Evolutionary conservation across 1,140 invertebrate genomes (phyloP), one percentile per base, ranked within the genome.

Genomic region (Protaetia brevitarsis): DNA sequence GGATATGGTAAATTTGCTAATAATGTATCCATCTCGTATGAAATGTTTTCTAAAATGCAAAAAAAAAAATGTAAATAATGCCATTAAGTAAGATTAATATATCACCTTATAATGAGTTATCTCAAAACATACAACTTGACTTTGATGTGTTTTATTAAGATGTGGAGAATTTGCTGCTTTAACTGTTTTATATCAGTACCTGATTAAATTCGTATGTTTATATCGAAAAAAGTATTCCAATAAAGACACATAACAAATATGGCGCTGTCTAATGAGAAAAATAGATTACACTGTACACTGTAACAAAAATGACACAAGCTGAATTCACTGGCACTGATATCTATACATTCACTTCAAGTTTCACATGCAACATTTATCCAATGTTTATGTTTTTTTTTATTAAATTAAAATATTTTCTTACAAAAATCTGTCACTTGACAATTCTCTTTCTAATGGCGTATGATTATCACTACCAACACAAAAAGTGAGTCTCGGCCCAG

Each of bases 241-340:
- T 51, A 19, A 51, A 41, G n/a, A 41, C n/a, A 10, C 41, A 51
- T 23, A 51, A 51, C 41, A 51, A 51, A 51, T 51, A 51, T 51
- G 41, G 41, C 41, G 41, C 26, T 51, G 21, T 51, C 41, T 51
- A 10, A 23, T 3, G 7, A 23, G 19, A 51, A 16, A 16, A 34
- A 8, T 34, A 34, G 8, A 11, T 34, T n/a, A 34, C 31, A 34
- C 1, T 1, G n/a, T n/a, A n/a, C n/a, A n/a, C n/a, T n/a, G n/a
- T n/a, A n/a, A n/a, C n/a, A n/a, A n/a, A 34, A 34, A 1, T 11
- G 1, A 34, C 31, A 34, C 31, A n/a, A n/a, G n/a, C 13, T 34
- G 31, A 34, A 5, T 11, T n/a, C 2, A 5, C 13, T 34, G 8
- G 31, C 2, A 11, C 13, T 34, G 31, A 1, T 34, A n/a, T 11